Conservation (phyloP, 2,797 vertebrate genomes). For the Hemitrygon akajei region DNA sequence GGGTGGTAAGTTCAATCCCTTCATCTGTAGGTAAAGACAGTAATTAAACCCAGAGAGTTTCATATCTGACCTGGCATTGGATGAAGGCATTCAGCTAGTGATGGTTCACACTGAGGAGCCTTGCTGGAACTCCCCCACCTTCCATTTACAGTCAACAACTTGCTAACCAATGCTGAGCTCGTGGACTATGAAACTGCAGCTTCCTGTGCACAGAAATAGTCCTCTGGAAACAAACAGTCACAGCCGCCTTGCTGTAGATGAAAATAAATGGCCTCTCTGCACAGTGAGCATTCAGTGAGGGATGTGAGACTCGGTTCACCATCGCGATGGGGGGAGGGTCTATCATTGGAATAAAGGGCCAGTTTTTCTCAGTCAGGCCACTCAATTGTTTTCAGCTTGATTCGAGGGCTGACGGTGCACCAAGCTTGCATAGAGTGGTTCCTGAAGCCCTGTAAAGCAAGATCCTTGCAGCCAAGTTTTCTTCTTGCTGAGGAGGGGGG, state of each 20-base stretch:
- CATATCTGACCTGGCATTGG: too few species aligned
- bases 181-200: neutral
- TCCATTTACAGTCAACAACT: neutral
- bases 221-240: neutral
- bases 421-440: too few species aligned
- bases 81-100: neutral
- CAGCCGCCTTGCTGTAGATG: neutral
- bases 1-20: too few species aligned
- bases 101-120: neutral
- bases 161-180: neutral
- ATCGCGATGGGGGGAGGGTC: too few species aligned
- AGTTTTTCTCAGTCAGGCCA: too few species aligned
- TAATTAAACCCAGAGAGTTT: too few species aligned
- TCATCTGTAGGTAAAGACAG: neutral
- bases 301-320: neutral
- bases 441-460: too few species aligned
- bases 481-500: too few species aligned
- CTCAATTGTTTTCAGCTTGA: too few species aligned
- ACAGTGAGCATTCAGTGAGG: neutral
- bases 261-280: neutral
- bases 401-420: too few species aligned
- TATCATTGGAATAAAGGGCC: neutral
- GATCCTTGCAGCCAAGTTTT: too few species aligned
- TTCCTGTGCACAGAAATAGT: conserved; percentile 31
- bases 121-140: neutral